A percentile compares a stretch with the other conserved stretches of the same genome.
Conservation (phyloP, 2,888 invertebrate species). For the Teleiodes luculella region DNA sequence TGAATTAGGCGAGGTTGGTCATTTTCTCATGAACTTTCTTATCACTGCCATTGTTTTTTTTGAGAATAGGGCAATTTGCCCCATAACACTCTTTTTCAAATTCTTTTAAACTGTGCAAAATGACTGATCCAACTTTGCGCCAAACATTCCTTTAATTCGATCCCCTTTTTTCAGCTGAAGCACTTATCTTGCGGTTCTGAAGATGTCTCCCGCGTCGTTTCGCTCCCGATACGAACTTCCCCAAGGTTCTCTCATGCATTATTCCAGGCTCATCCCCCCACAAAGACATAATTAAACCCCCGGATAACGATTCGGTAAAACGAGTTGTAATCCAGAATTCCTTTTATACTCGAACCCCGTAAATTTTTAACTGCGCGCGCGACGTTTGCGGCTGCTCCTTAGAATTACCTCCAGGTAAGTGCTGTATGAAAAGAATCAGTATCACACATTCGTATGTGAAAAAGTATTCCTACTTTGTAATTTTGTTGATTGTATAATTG, state of each 20-base stretch:
- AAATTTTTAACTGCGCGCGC: conserved; percentile 40
- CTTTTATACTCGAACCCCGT: conserved; percentile 40
- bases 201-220: not conserved
- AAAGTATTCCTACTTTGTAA: conserved; percentile 15
- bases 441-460: not conserved
- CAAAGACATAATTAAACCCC: conserved; percentile 68
- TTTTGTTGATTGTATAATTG: conserved; percentile 20
- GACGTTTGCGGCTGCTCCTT: conserved; percentile 24
- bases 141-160: too few relatives aligned
- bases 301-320: conserved; percentile 53
- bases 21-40: too few relatives aligned
- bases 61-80: too few relatives aligned
- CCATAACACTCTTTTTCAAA: too few relatives aligned
- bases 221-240: conserved; percentile 18
- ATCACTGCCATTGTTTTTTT: too few relatives aligned
- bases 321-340: conserved; percentile 47
- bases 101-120: too few relatives aligned
- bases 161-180: too few relatives aligned
- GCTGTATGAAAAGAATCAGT: too few relatives aligned
- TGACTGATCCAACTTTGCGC: too few relatives aligned
- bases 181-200: too few relatives aligned
- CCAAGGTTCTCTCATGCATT: conserved; percentile 46
- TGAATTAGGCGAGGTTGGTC: too few relatives aligned
- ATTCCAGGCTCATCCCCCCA: conserved; percentile 48
- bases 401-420: conserved; percentile 17